Base-by-base conservation (phyloP, 2,888 invertebrate species). In the Aleiodes testaceus region DNA sequence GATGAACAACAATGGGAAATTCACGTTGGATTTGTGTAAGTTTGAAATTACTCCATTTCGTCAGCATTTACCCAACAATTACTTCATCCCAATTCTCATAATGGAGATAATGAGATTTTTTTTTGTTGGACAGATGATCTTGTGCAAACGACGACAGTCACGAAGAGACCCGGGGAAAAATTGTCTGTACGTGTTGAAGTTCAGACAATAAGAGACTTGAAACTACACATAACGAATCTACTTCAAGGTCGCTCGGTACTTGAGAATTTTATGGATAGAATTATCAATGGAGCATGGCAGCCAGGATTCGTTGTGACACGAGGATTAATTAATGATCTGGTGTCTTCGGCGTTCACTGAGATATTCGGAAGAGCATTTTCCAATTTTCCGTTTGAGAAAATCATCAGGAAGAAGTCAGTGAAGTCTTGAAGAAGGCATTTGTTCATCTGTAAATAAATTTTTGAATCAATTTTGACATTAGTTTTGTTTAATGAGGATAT, bases 281-380 rank as follows among this genome's bases (percentile, higher is more conserved):
- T 95, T 47, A 95, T 95, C 82, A 95, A 95, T 86, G 91, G 91
- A 14, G 91, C 93, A 30, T 95, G 95, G 95, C 92, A 93, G 80
- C 92, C 94, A 0, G 95, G 95, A 36, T 93, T 95, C 81, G 91
- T 92, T 1, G 88, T 95, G 49, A 90, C 94, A 66, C 89, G 92
- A 73, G 94, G 95, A 0, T 88, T 95, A 64, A 94, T 95, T 81
- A 94, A 95, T 86, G 95, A 95, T 84, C 89, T 95, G 72, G 95
- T 95, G 74, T 93, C 94, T 84, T 92, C 92, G 0, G 95, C 94
- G 5, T 95, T 95, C 86, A 94, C 95, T 0, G 93, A 94, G 74
- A 95, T 95, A 77, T 94, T 94, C 87, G 94, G 92, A 80, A 91
- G 91, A 70, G 92, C 93, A 65, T 95, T 95, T 84, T 89, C 90